Conservation (phyloP, 1,140 invertebrate species). For the Drosophila burlai region DNA sequence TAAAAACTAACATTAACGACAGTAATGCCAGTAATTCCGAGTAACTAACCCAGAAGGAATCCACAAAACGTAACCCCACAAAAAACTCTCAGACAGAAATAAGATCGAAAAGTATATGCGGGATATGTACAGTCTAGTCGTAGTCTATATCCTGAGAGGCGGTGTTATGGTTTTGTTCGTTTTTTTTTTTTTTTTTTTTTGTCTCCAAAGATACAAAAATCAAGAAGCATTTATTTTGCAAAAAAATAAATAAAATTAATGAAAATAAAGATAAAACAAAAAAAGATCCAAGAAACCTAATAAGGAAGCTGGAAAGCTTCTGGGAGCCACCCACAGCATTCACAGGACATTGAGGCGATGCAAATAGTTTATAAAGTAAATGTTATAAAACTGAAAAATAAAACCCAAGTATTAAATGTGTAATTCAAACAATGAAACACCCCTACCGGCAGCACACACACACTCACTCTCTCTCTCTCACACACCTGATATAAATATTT, state of each 20-base stretch:
- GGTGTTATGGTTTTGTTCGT: background rate
- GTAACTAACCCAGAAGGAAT: conserved; percentile 16
- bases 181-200: conserved; percentile 35
- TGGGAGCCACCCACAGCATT: conserved; percentile 10
- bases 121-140: conserved; percentile 2
- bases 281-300: background rate
- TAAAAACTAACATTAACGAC: conserved; percentile 44
- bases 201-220: conserved; percentile 39
- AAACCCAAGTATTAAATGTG: conserved; percentile 38
- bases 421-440: conserved; percentile 76
- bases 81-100: conserved; percentile 11
- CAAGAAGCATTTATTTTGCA: conserved; percentile 67
- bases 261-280: background rate
- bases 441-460: conserved; percentile 68
- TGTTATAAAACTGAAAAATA: conserved; percentile 14
- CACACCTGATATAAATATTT: conserved; percentile 1
- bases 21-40: conserved; percentile 13
- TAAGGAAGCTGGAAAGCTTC: conserved; percentile 1
- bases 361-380: conserved; percentile 47
- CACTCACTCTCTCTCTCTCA: conserved; percentile 3
- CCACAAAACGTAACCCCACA: conserved; percentile 29
- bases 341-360: conserved; percentile 24
- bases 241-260: conserved; percentile 11
- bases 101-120: conserved; percentile 5
- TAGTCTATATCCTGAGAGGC: conserved; percentile 1